Evolutionary conservation across 1,140 invertebrate species (phyloP).

Genomic region (Lordiphosa collinella): DNA sequence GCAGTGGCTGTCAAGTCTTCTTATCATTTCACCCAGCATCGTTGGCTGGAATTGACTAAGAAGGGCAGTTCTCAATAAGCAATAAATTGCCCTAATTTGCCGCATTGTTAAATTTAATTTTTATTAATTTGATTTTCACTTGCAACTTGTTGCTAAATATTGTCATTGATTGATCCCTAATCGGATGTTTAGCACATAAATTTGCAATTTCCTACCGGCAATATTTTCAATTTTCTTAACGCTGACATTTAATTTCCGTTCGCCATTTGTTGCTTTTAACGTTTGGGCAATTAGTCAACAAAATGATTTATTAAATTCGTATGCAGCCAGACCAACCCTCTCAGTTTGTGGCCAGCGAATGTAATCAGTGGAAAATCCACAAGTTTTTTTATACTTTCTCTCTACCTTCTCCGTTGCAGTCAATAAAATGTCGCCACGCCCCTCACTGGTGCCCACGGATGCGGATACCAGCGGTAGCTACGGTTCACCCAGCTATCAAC

Average conservation of each 20-base stretch:
- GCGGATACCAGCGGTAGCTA: constrained; percentile 65
- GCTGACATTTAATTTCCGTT: constrained; percentile 34
- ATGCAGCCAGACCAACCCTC: neutral
- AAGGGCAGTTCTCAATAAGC: too few relatives aligned
- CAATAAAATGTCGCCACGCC: constrained; percentile 84
- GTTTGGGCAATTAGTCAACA: constrained; percentile 47
- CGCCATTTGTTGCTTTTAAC: constrained; percentile 44
- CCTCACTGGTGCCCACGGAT: constrained; percentile 81
- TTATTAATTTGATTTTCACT: too few relatives aligned
- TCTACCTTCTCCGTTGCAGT: constrained; percentile 79
- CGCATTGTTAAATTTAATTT: too few relatives aligned
- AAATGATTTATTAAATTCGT: constrained; percentile 48
- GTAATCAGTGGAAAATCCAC: constrained; percentile 41
- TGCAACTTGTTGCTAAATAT: too few relatives aligned
- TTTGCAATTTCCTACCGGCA: too few relatives aligned
- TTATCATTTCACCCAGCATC: too few relatives aligned
- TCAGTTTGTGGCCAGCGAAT: constrained; percentile 28
- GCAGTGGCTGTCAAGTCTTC: too few relatives aligned
- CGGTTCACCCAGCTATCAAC: constrained; percentile 68
- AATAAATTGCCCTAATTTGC: too few relatives aligned
- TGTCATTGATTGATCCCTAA: too few relatives aligned
- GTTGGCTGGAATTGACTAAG: too few relatives aligned
- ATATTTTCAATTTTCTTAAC: neutral
- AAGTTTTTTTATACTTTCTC: constrained; percentile 29
- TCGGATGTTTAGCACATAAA: too few relatives aligned